Percentiles rank a stretch among this genome's conserved stretches.
Evolutionary conservation across 2,113 vertebrate genomes (phyloP).

Genomic region (Oryzias celebensis): DNA sequence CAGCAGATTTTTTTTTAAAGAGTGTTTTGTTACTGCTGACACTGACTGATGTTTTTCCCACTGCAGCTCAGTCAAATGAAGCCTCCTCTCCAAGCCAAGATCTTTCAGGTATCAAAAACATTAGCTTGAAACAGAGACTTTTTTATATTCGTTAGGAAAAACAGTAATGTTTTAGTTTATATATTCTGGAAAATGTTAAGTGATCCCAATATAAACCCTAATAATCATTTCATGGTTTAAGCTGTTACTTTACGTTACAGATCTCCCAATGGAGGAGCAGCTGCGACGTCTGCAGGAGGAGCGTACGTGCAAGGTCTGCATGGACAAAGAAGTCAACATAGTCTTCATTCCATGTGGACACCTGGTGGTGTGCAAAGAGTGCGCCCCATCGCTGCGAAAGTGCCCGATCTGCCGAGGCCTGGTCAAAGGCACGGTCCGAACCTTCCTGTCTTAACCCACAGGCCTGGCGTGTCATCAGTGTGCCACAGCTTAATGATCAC

Average conservation of each 20-base stretch:
- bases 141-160: background rate
- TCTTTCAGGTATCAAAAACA: conserved; percentile 85
- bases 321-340: conserved; percentile 86
- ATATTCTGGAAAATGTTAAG: too few species aligned
- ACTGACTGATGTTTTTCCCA: conserved; percentile 18
- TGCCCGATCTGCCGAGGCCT: conserved; percentile 90
- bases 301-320: conserved; percentile 89
- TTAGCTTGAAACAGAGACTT: background rate
- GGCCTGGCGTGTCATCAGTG: too few species aligned
- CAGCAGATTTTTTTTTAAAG: background rate
- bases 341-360: conserved; percentile 94
- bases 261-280: conserved; percentile 85
- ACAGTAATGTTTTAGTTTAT: too few species aligned
- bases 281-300: conserved; percentile 83
- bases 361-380: conserved; percentile 86
- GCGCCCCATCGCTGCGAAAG: conserved; percentile 80
- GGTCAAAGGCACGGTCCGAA: conserved; percentile 81
- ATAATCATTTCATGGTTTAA: background rate
- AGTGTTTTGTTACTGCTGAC: background rate
- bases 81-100: conserved; percentile 90
- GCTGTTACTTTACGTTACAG: conserved; percentile 32
- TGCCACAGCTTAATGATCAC: background rate
- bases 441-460: conserved; percentile 67
- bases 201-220: too few species aligned
- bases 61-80: conserved; percentile 91